A percentile compares a stretch with the other conserved stretches of the same genome.
Conservation (phyloP, 2,888 invertebrate species). For the Neuroscelio doddi region DNA sequence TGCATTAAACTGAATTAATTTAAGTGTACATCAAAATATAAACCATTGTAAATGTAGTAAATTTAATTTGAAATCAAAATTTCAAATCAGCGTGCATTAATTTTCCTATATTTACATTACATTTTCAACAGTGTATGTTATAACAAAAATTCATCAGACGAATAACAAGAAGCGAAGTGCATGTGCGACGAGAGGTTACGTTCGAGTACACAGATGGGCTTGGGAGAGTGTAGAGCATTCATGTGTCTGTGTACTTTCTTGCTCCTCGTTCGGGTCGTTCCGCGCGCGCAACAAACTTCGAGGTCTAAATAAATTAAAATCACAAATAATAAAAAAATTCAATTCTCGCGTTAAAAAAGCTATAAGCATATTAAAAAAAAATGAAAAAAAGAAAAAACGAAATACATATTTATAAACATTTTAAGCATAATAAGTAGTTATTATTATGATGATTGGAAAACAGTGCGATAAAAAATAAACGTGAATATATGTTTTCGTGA, state of each 20-base stretch:
- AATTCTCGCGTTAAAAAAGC: constrained; percentile 12
- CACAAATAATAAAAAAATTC: constrained; percentile 33
- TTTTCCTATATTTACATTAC: constrained; percentile 27
- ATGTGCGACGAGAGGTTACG: constrained; percentile 26
- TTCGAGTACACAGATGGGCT: background rate
- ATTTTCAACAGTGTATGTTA: constrained; percentile 8
- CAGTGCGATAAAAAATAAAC: background rate
- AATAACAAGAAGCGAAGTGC: constrained; percentile 43
- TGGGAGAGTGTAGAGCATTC: constrained; percentile 5
- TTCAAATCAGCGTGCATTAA: constrained; percentile 9
- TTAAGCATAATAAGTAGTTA: background rate
- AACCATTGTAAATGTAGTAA: too few relatives aligned
- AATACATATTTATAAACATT: background rate
- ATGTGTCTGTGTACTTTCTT: constrained; percentile 26
- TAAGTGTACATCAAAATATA: too few relatives aligned
- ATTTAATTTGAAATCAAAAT: too few relatives aligned
- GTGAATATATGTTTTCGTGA: background rate
- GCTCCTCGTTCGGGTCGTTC: constrained; percentile 38
- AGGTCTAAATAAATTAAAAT: constrained; percentile 45
- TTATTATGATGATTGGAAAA: background rate
- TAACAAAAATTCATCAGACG: constrained; percentile 43
- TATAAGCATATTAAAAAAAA: too few relatives aligned
- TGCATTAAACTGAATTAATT: too few relatives aligned
- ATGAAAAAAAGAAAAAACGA: too few relatives aligned
- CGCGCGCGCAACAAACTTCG: constrained; percentile 41